These are phyloP conservation scores for Strix aluco DNA, from an alignment of 2,113 vertebrate species.

Conservation along the genomic window DNA sequence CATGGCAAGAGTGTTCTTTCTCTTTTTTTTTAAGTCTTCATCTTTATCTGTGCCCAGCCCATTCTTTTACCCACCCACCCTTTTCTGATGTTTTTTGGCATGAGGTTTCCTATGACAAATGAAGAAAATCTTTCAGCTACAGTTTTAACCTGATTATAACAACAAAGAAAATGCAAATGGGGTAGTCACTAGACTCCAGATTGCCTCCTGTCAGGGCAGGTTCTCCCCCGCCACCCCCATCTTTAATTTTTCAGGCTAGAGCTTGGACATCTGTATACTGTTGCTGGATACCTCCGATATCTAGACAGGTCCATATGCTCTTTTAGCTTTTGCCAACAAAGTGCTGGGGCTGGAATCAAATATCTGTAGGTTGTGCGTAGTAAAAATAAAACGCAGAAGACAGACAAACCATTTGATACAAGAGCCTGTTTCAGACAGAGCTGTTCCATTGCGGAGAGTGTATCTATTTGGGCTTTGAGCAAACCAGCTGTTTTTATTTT, in stretches of 20 bases:
- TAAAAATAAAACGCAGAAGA: not conserved
- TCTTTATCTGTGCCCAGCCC: not conserved
- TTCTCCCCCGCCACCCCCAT: not conserved
- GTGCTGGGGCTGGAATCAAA: not conserved
- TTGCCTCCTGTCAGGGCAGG: slow-evolving; percentile 14
- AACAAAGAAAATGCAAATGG: slow-evolving; percentile 13
- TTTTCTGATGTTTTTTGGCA: not conserved
- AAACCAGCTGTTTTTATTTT: not conserved
- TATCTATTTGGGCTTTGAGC: not conserved
- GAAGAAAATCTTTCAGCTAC: not conserved
- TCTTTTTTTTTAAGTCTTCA: not conserved
- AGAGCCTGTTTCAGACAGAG: not conserved
- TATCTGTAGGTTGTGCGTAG: not conserved
- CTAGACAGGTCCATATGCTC: slow-evolving; percentile 34
- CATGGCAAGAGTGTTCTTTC: not conserved
- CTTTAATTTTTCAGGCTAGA: not conserved
- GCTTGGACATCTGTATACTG: not conserved
- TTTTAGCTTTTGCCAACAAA: slow-evolving; percentile 1
- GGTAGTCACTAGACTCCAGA: not conserved
- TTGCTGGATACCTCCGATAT: slow-evolving; percentile 20
- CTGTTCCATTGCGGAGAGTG: fast-evolving
- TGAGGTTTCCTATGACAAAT: fast-evolving
- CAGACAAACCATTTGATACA: not conserved
- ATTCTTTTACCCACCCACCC: not conserved
- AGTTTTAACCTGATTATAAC: not conserved